A percentile compares a stretch with the other conserved stretches of the same genome.
Conservation (phyloP, 2,888 invertebrate species). For the Oscheius sp. region DNA sequence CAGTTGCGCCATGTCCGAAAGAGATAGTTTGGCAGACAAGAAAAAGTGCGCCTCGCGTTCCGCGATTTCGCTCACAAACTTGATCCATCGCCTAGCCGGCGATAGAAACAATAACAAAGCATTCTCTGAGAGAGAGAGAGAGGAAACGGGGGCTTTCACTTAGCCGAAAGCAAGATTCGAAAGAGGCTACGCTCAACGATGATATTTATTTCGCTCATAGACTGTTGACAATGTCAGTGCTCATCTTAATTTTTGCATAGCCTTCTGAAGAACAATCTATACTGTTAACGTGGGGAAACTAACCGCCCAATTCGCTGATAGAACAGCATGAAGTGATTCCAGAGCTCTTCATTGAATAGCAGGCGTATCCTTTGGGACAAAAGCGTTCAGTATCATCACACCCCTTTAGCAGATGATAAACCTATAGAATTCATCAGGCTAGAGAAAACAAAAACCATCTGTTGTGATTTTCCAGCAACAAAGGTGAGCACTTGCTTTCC, state of each 20-base stretch:
- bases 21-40: constrained; percentile 30
- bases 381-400: constrained; percentile 13
- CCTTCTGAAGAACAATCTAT: too few species aligned
- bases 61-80: constrained; percentile 33
- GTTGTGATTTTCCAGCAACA: background rate
- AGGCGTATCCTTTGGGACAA: constrained; percentile 1
- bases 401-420: background rate
- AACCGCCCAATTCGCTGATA: too few species aligned
- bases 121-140: background rate
- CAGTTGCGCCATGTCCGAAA: constrained; percentile 29
- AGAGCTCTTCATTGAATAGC: background rate
- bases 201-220: too few species aligned
- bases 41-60: constrained; percentile 30
- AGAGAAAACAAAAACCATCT: background rate
- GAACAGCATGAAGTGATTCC: background rate
- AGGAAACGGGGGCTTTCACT: too few species aligned
- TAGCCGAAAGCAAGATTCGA: too few species aligned
- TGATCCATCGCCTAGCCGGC: constrained; percentile 15
- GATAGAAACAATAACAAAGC: constrained; percentile 19
- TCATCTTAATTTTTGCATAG: too few species aligned
- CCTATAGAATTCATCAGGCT: background rate
- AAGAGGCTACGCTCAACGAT: too few species aligned
- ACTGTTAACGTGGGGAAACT: too few species aligned
- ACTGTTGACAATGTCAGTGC: too few species aligned
- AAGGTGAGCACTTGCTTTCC: background rate